Conservation (phyloP, 1,140 invertebrate species). For the Cyphomyrmex costatus region DNA sequence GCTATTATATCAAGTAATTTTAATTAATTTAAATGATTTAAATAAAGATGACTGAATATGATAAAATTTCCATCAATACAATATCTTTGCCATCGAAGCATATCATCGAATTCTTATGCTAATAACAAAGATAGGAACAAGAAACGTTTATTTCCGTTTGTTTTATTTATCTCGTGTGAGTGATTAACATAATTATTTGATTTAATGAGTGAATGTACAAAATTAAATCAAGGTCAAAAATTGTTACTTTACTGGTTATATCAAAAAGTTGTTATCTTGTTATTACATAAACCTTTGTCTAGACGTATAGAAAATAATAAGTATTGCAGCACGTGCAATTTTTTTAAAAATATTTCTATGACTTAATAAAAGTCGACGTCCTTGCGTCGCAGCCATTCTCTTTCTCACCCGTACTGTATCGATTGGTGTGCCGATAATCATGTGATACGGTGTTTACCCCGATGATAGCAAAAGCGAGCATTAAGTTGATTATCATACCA, state of each 20-base stretch:
- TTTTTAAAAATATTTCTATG: slow-evolving; percentile 16
- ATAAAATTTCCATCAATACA: slow-evolving; percentile 29
- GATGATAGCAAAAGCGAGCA: slow-evolving; percentile 6
- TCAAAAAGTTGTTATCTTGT: not conserved
- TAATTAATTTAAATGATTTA: slow-evolving; percentile 36
- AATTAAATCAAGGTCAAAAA: not conserved
- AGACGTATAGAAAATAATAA: not conserved
- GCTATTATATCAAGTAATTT: not conserved
- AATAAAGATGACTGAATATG: slow-evolving; percentile 9
- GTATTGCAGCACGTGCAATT: slow-evolving; percentile 2
- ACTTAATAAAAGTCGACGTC: slow-evolving; percentile 14
- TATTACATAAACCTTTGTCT: not conserved
- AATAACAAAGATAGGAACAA: not conserved
- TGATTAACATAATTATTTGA: slow-evolving; percentile 13
- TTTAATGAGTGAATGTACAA: not conserved
- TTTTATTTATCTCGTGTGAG: not conserved
- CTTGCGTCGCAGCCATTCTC: slow-evolving; percentile 37
- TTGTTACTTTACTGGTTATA: not conserved
- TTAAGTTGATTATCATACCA: not conserved
- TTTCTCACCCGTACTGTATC: slow-evolving; percentile 24
- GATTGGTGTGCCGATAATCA: slow-evolving; percentile 1
- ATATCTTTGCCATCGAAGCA: not conserved
- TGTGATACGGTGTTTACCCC: not conserved
- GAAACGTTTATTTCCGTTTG: not conserved
- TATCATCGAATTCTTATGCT: not conserved